phyloP scores from a whole-genome alignment of 2,797 vertebrate genomes.

The Chrysocyon brachyurus region DNA sequence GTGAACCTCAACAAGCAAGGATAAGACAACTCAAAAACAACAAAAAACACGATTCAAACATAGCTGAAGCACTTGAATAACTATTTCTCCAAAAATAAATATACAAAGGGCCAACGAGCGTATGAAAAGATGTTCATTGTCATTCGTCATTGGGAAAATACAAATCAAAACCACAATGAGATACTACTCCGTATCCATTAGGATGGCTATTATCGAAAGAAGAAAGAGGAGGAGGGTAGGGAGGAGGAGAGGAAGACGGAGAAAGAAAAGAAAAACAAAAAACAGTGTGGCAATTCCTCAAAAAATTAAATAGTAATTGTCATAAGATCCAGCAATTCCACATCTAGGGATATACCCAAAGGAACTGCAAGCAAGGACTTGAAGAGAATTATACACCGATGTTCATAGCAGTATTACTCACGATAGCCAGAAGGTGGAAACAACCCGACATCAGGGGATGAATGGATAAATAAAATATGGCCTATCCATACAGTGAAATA shows the following conservation, averaged over 20 bases:
- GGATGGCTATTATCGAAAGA: neutral
- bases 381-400: neutral
- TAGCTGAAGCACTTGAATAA: neutral
- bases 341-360: neutral
- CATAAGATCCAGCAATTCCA: neutral
- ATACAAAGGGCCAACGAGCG: neutral
- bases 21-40: neutral
- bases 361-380: neutral
- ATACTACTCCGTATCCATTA: neutral
- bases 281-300: neutral
- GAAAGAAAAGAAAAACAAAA: neutral
- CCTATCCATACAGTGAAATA: neutral
- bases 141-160: neutral
- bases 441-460: neutral
- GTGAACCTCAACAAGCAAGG: neutral
- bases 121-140: neutral
- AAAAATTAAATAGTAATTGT: neutral
- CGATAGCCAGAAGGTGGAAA: neutral
- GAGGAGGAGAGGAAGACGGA: neutral
- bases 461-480: neutral
- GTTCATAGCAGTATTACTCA: neutral
- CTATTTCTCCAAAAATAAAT: neutral
- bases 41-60: neutral
- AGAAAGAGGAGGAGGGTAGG: neutral
- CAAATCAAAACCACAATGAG: neutral